Evolutionary conservation across 2,888 invertebrate genomes (phyloP).

Genomic region (Acleris holmiana): DNA sequence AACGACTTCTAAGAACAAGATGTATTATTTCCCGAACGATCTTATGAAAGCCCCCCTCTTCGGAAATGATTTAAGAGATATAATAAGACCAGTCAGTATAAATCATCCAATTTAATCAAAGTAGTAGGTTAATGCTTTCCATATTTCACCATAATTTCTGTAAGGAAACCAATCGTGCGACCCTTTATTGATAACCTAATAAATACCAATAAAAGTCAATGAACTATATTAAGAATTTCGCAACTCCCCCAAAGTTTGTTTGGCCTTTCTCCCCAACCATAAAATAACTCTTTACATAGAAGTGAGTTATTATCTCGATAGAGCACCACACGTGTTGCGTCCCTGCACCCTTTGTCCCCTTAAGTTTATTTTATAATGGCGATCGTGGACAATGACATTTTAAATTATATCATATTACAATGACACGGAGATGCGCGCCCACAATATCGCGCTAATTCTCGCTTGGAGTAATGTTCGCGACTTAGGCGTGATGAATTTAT

Average conservation of each 20-base stretch:
- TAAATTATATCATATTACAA: conserved; percentile 73
- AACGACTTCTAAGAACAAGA: not conserved
- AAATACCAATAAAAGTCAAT: conserved; percentile 32
- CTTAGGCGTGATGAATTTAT: conserved; percentile 63
- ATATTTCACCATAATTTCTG: conserved; percentile 18
- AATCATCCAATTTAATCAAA: conserved; percentile 18
- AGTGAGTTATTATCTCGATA: conserved; percentile 45
- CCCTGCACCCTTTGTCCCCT: conserved; percentile 70
- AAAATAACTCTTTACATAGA: conserved; percentile 35
- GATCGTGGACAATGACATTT: conserved; percentile 70
- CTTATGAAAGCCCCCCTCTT: conserved; percentile 14
- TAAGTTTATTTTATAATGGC: conserved; percentile 61
- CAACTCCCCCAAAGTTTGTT: conserved; percentile 22
- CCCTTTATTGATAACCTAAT: conserved; percentile 25
- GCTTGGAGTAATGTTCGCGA: conserved; percentile 52
- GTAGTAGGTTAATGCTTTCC: conserved; percentile 14
- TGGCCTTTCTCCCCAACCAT: conserved; percentile 19
- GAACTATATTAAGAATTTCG: conserved; percentile 15
- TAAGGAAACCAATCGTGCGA: conserved; percentile 4
- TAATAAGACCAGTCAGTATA: conserved; percentile 12
- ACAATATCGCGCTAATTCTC: conserved; percentile 67
- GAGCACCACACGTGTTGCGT: conserved; percentile 66
- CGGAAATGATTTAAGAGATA: conserved; percentile 7
- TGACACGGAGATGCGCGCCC: conserved; percentile 47
- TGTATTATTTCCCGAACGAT: conserved; percentile 19